Base-by-base conservation (phyloP, 2,888 invertebrate genomes). In the Cheilosia pagana region DNA sequence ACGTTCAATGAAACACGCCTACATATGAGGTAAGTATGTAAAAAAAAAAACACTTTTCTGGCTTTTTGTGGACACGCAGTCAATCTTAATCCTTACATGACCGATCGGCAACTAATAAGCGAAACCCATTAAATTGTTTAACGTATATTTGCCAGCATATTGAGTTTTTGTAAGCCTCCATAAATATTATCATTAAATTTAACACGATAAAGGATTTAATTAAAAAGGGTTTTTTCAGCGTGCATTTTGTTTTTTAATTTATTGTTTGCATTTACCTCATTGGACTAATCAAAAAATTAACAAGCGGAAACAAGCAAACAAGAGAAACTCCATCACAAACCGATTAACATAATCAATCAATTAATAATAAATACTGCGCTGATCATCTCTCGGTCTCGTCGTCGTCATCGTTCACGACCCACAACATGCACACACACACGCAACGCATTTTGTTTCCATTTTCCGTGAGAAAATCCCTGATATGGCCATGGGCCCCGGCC, bases 331-430 rank as follows among this genome's bases (percentile, higher is more conserved):
- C 74, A 85, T 85, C 83, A 75, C 79, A 70, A 75, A 85, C 74
- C 85, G 85, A 85, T 85, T 85, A 85, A 71, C 81, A 85, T 85
- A 85, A 85, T 85, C 81, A 85, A 81, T 85, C 75, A 85, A 85
- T 85, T 85, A 85, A 85, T 85, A 81, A 81, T 81, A 85, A 85
- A 85, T 85, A 81, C 85, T 59, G 45, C 19, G 65, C 79, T 75
- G 85, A 85, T 85, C 79, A 85, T 75, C 79, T 79, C 70, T 39
- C 50, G 52, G 39, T 23, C 6, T 16, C 19, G 45, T n/a, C n/a
- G n/a, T n/a, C 28, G 2, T 28, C 23, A 14, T 19, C 28, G 28
- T 28, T 45, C 53, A 23, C 65, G 60, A 72, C 57, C 72, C 62
- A 59, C 41, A 41, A 72, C 70, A 50, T 28, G 28, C 28, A 28